Conservation (phyloP, 1,140 invertebrate genomes). For the Mylabris phalerata region DNA sequence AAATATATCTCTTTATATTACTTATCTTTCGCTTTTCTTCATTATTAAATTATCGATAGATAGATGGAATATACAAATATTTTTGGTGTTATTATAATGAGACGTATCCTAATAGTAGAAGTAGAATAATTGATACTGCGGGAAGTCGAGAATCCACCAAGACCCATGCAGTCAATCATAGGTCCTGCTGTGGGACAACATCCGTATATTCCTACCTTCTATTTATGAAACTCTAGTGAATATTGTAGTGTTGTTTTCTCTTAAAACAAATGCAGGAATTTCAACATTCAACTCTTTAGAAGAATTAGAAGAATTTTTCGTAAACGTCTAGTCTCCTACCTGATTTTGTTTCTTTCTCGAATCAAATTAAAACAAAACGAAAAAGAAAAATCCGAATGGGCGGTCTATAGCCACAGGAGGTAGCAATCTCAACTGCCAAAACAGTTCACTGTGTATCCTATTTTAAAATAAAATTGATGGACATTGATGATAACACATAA, state of each 20-base stretch:
- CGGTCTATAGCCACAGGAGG: neutral
- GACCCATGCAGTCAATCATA: conserved; percentile 27
- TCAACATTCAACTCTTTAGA: too few relatives aligned
- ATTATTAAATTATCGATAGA: too few relatives aligned
- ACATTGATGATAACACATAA: conserved; percentile 3
- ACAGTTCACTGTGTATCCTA: conserved; percentile 1
- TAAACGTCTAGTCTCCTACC: too few relatives aligned
- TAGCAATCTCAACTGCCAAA: conserved; percentile 6
- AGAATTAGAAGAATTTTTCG: too few relatives aligned
- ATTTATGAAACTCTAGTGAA: too few relatives aligned
- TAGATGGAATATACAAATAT: neutral
- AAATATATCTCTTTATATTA: too few relatives aligned
- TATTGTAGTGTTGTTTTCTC: too few relatives aligned
- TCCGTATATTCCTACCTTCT: conserved; percentile 1
- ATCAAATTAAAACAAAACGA: neutral
- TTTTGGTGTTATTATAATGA: neutral
- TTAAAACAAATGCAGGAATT: too few relatives aligned
- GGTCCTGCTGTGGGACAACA: conserved; percentile 24
- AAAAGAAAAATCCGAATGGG: neutral
- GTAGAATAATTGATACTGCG: conserved; percentile 26
- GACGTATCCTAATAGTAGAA: too few relatives aligned
- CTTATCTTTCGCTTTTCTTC: too few relatives aligned
- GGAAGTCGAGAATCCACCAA: conserved; percentile 15
- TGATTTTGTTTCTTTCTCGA: too few relatives aligned
- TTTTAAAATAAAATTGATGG: neutral